These are phyloP conservation scores for Archaeoteleia sp. DNA, from an alignment of 2,888 invertebrate genomes.

Conservation along the genomic window DNA sequence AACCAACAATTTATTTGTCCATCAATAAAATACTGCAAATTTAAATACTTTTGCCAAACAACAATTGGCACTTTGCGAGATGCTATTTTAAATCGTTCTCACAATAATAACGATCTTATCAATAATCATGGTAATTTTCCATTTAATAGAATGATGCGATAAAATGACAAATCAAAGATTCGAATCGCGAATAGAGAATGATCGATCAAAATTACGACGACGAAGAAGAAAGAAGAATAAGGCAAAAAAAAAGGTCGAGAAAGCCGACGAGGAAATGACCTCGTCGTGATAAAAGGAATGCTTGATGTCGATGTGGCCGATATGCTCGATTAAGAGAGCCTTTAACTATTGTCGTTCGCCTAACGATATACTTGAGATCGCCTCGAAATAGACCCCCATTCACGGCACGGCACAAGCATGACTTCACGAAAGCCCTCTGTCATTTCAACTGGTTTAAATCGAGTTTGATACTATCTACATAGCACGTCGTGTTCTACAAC, in stretches of 20 bases:
- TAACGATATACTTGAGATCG: slow-evolving; percentile 52
- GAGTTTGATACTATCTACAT: slow-evolving; percentile 51
- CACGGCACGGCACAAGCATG: slow-evolving; percentile 35
- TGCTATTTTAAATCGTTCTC: no score
- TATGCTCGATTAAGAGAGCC: slow-evolving; percentile 51
- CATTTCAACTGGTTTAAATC: slow-evolving; percentile 55
- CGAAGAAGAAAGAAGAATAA: background rate
- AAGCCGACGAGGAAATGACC: slow-evolving; percentile 42
- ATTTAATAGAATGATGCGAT: no score
- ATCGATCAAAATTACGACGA: slow-evolving; percentile 2
- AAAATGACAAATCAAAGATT: no score
- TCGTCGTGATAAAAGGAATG: slow-evolving; percentile 44
- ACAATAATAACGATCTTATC: no score
- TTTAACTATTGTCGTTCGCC: slow-evolving; percentile 52
- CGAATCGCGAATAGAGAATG: slow-evolving; percentile 1
- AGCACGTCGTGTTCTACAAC: slow-evolving; percentile 43
- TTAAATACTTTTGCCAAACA: no score
- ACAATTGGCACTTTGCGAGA: no score
- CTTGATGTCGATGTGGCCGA: slow-evolving; percentile 50
- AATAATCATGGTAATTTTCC: no score
- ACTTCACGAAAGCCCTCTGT: slow-evolving; percentile 54
- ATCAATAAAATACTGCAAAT: no score
- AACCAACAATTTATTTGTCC: no score
- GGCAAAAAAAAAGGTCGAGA: slow-evolving; percentile 3
- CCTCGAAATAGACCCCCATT: slow-evolving; percentile 48